Base-by-base conservation (phyloP, 30 jellyfish, hydroid and myxozoan species). In the Nemopilema nomurai region DNA sequence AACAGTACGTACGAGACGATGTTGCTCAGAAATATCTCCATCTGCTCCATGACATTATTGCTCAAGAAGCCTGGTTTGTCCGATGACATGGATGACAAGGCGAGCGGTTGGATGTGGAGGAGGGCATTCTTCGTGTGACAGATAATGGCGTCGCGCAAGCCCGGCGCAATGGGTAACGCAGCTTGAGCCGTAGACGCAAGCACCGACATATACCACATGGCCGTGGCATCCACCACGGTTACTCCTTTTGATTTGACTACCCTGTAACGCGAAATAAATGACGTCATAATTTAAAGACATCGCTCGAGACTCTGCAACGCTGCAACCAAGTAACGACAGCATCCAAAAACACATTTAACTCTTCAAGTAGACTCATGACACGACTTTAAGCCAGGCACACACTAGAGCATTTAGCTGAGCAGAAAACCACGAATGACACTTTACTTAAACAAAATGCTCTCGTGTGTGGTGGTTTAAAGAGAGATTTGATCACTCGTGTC, bases 171-270 rank as follows among this genome's bases (percentile, higher is more conserved):
- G 28, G 97, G 99, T 67, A 94, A 69, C 19, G 99, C 96, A 19
- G 99, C 99, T 85, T 94, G 93, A 0, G 97, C 97, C 0, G 99
- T 94, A 67, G 99, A 89, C 26, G 99, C 97, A 31, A 94, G 69
- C 7, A 94, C 99, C 25, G 97, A 89, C 52, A 94, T 57, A 74
- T 94, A 94, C 99, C 99, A 94, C 97, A 88, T 85, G 22, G 97
- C 96, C 49, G 99, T 87, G 22, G 99, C 97, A 86, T 94, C 99
- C 52, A 94, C 85, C 0, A 94, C 96, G 24, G 97, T 89, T 7
- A 94, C 97, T 25, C 97, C 97, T 69, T 85, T 89, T 76, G 99
- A 89, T 65, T 94, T 94, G 30, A 94, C 97, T 19, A 94, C 99
- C 67, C 99, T 94, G 84, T 7, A 80, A 65, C 75, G 18, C 53